phyloP scores from a whole-genome alignment of 2,888 invertebrate species.

The Hypomecis punctinalis region DNA sequence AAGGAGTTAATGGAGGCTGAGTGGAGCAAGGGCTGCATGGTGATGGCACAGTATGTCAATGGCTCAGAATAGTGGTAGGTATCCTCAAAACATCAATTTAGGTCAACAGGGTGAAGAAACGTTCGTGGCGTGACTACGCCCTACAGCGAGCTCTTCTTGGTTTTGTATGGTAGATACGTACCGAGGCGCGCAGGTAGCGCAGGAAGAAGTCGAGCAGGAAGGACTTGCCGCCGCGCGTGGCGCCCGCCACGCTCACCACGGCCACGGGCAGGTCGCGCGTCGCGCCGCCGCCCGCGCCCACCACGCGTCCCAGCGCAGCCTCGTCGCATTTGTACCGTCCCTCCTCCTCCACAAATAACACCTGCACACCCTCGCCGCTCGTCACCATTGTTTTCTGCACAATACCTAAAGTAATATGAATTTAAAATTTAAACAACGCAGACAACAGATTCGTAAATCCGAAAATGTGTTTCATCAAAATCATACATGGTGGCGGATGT shows the following conservation, averaged over 20 bases:
- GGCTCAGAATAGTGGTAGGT: too few species aligned
- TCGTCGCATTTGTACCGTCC: slow-evolving; percentile 46
- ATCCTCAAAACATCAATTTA: too few species aligned
- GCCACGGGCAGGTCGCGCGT: slow-evolving; percentile 50
- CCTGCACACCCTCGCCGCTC: slow-evolving; percentile 41
- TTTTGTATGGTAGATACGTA: slow-evolving; percentile 32
- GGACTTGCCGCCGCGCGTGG: slow-evolving; percentile 60
- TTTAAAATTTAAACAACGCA: neutral
- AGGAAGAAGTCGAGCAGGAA: slow-evolving; percentile 60
- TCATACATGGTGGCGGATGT: too few species aligned
- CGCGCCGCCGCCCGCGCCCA: slow-evolving; percentile 39
- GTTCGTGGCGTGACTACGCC: too few species aligned
- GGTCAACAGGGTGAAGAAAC: too few species aligned
- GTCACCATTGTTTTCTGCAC: slow-evolving; percentile 12
- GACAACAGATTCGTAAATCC: too few species aligned
- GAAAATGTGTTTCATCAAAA: too few species aligned
- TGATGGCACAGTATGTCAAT: too few species aligned
- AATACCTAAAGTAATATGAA: neutral
- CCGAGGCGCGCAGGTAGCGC: slow-evolving; percentile 54
- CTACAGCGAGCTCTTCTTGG: too few species aligned
- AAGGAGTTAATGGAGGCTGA: neutral
- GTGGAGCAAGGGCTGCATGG: too few species aligned
- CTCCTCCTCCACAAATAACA: slow-evolving; percentile 43
- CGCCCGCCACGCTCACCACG: slow-evolving; percentile 59
- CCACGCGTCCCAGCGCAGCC: slow-evolving; percentile 43